Base-by-base conservation (phyloP, 2,797 vertebrate species). In the Chiloscyllium punctatum region DNA sequence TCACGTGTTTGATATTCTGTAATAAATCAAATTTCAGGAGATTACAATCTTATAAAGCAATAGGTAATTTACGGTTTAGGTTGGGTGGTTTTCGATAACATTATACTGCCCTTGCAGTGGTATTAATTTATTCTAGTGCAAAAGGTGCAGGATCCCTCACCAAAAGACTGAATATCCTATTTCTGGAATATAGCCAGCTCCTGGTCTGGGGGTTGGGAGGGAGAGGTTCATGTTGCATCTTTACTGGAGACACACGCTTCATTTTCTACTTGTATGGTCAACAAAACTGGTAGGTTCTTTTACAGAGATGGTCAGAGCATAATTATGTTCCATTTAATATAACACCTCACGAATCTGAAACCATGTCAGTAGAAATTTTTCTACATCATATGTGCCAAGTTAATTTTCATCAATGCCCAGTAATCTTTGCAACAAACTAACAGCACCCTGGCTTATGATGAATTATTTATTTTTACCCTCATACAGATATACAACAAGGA, bases 1-100 rank as follows among this genome's bases (percentile, higher is more conserved):
- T 98, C 96, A 96, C 95, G 96, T 97, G 96, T 96, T 98, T 97
- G 96, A 97, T 97, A 97, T 98, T 98, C 98, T 99, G 98, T 95
- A 97, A 97, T 94, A 96, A 97, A 97, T 0, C 77, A 96, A 72
- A 97, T 97, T 97, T 97, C 97, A 97, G 30, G 30, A 72, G 30
- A 53, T 95, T 77, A 53, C 42, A 53, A 48, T 27, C 48, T 48
- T 1, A 11, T 27, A 53, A 15, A 74, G 33, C 48, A 77, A 77
- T 94, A 37, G n/a, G n/a, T 92, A 21, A 68, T 37, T 37, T 30
- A 94, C 25, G 25, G 68, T 30, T 74, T 42, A 69, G 62, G 68
- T 68, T 30, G 51, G n/a, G 77, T 51, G 66, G 42, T 51, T 94
- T 94, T 48, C 68, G 27, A 25, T 95, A 27, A 72, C 42, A 94